Conservation (phyloP, 1,140 invertebrate genomes). For the Agrypnia vestita region DNA sequence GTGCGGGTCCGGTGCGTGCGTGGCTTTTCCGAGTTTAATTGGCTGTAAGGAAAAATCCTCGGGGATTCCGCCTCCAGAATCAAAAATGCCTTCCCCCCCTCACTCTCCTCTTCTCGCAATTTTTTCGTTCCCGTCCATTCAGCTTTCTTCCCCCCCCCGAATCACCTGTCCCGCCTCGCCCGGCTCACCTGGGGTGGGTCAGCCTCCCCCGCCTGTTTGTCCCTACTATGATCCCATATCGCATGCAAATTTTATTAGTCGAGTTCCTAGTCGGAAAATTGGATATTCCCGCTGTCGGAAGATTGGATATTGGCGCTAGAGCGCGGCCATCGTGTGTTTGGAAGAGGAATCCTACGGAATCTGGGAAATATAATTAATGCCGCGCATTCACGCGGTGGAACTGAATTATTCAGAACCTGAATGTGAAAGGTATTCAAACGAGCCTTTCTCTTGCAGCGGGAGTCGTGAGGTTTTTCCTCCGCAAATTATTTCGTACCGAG, state of each 20-base stretch:
- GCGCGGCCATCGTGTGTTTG: neutral
- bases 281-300: neutral
- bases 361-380: neutral
- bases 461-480: no score
- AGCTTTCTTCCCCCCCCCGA: no score
- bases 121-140: neutral
- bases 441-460: no score
- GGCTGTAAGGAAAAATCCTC: slow-evolving; percentile 13
- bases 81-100: neutral
- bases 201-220: neutral
- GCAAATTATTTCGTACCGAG: no score
- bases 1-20: neutral
- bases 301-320: neutral
- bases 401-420: neutral
- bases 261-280: slow-evolving; percentile 1
- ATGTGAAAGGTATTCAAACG: no score
- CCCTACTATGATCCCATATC: neutral
- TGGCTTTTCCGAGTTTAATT: slow-evolving; percentile 15
- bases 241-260: slow-evolving; percentile 9
- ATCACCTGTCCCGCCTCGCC: no score
- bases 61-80: neutral
- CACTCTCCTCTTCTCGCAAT: neutral
- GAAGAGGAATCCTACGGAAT: neutral
- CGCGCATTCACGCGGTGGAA: neutral
- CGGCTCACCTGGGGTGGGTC: no score